These are phyloP conservation scores for Andricus quercusramuli DNA, from an alignment of 2,888 invertebrate species.

Conservation along the genomic window DNA sequence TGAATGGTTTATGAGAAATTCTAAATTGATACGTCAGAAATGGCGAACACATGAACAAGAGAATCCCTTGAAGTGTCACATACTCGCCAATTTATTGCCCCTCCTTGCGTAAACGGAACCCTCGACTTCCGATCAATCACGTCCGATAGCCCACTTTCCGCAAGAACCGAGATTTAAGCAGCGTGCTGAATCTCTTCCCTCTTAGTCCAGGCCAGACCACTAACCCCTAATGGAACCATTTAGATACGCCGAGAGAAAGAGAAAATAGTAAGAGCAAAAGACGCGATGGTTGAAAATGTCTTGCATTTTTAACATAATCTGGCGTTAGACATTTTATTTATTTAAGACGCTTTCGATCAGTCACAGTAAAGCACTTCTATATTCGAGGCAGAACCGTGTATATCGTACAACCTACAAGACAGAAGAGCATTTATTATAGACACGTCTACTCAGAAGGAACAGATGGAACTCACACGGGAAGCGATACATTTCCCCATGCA, in stretches of 20 bases:
- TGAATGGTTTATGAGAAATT: too few species aligned
- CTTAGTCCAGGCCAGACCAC: constrained; percentile 45
- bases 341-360: constrained; percentile 54
- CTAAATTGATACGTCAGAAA: too few species aligned
- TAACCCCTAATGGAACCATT: constrained; percentile 45
- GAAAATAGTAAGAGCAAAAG: neutral
- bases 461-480: constrained; percentile 54
- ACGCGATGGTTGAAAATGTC: constrained; percentile 29
- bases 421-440: constrained; percentile 56
- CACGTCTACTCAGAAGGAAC: constrained; percentile 43
- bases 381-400: neutral
- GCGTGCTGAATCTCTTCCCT: constrained; percentile 54
- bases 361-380: neutral
- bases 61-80: constrained; percentile 49
- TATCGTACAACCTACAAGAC: constrained; percentile 6
- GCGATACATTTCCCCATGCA: constrained; percentile 59
- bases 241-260: constrained; percentile 5
- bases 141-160: constrained; percentile 54
- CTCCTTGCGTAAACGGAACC: constrained; percentile 52
- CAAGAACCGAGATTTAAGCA: constrained; percentile 57
- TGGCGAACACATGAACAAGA: neutral
- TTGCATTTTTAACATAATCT: constrained; percentile 16
- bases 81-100: constrained; percentile 49
- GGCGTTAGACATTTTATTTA: constrained; percentile 55
- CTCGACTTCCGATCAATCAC: constrained; percentile 65